These are phyloP conservation scores for crab-eating macaque (Macaca fascicularis) DNA, from an alignment of 2,113 vertebrate genomes.

Conservation along the genomic window T2T-MFA8v1.1 NC_088389.1:53928001-53928500, in stretches of 20 bases:
- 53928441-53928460: background rate
- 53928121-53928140: background rate
- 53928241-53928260: background rate
- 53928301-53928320: background rate
- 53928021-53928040: background rate
- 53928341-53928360: background rate
- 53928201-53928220: background rate
- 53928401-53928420: background rate
- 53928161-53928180: background rate
- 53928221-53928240: background rate
- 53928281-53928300: background rate
- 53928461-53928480: background rate
- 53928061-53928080: background rate
- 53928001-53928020: background rate
- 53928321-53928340: background rate
- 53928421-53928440: background rate
- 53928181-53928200: background rate
- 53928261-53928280: background rate
- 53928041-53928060: background rate
- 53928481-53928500: background rate
- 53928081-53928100: background rate
- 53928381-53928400: background rate
- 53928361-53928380: background rate
- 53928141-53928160: background rate
- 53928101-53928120: background rate